Conservation (phyloP, 2,797 vertebrate species). For the Molossus molossus region DNA sequence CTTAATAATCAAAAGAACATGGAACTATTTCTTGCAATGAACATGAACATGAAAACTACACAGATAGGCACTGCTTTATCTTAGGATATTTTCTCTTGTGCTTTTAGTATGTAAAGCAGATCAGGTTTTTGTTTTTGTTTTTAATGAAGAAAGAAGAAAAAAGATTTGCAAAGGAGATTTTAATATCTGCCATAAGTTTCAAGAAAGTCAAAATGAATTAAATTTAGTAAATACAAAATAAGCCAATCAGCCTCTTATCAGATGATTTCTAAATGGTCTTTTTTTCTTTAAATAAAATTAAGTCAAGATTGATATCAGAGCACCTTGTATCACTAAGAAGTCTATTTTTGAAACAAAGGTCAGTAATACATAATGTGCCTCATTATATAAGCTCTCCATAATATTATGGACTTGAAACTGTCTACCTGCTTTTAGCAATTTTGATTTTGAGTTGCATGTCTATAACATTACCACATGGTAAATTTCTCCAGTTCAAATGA, state of each 20-base stretch:
- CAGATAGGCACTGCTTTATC: slow-evolving; percentile 33
- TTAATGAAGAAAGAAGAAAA: slow-evolving; percentile 50
- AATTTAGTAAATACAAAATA: slow-evolving; percentile 77
- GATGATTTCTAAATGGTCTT: slow-evolving; percentile 58
- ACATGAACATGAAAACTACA: slow-evolving; percentile 49
- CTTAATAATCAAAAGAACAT: slow-evolving; percentile 61
- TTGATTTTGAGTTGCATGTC: slow-evolving; percentile 76
- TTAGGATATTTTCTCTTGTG: slow-evolving; percentile 43
- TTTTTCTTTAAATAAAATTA: slow-evolving; percentile 75
- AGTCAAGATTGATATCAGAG: slow-evolving; percentile 80
- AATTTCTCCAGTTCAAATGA: slow-evolving; percentile 69
- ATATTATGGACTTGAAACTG: slow-evolving; percentile 78
- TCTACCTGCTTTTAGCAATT: slow-evolving; percentile 80
- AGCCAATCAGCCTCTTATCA: slow-evolving; percentile 70
- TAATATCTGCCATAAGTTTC: slow-evolving; percentile 25
- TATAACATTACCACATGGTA: slow-evolving; percentile 62
- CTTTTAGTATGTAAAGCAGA: slow-evolving; percentile 62
- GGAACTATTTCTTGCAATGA: slow-evolving; percentile 55
- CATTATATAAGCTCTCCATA: slow-evolving; percentile 80
- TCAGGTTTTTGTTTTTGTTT: neutral
- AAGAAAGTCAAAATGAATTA: slow-evolving; percentile 78
- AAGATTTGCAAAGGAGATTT: slow-evolving; percentile 68
- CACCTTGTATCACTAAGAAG: slow-evolving; percentile 74
- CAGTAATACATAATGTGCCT: slow-evolving; percentile 77
- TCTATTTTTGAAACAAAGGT: slow-evolving; percentile 83